Percentiles rank a stretch among this genome's conserved stretches.
These are phyloP conservation scores for Epizoanthus stellaris DNA, from an alignment of 92 coral and sea anemone species.

Conservation along the genomic window DNA sequence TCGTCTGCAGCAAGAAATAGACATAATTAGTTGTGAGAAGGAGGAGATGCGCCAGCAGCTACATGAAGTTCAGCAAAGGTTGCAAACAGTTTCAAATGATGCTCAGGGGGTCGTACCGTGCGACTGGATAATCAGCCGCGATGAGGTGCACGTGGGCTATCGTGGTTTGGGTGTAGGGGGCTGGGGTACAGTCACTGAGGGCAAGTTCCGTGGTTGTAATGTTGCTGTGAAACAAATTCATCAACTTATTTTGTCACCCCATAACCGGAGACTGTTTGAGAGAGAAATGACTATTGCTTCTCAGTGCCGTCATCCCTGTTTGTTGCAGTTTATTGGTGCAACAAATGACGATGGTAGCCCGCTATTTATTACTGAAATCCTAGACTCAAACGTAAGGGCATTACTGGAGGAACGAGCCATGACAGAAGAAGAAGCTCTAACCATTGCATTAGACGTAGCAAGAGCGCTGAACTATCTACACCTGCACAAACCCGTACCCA, in stretches of 20 bases:
- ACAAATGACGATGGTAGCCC: slow-evolving; percentile 88
- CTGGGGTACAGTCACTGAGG: slow-evolving; percentile 91
- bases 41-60: slow-evolving; percentile 11
- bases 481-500: slow-evolving; percentile 85
- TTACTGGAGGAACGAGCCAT: slow-evolving; percentile 77
- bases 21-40: slow-evolving; percentile 25
- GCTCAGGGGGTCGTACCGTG: slow-evolving; percentile 39
- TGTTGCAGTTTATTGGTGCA: slow-evolving; percentile 95
- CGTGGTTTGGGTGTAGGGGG: slow-evolving; percentile 83
- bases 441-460: slow-evolving; percentile 78
- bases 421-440: slow-evolving; percentile 64
- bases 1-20: slow-evolving; percentile 55
- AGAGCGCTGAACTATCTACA: slow-evolving; percentile 92
- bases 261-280: slow-evolving; percentile 88
- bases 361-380: slow-evolving; percentile 87
- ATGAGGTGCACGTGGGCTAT: slow-evolving; percentile 71
- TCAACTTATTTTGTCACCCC: slow-evolving; percentile 89
- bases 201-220: slow-evolving; percentile 85
- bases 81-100: slow-evolving; percentile 2
- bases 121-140: slow-evolving; percentile 91
- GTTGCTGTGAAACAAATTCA: slow-evolving; percentile 96
- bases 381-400: slow-evolving; percentile 79
- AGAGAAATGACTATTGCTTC: slow-evolving; percentile 96
- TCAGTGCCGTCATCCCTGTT: slow-evolving; percentile 90
- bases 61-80: neutral